These are phyloP conservation scores for Cephus nigrinus DNA, from an alignment of 2,888 invertebrate genomes.

Conservation along the genomic window DNA sequence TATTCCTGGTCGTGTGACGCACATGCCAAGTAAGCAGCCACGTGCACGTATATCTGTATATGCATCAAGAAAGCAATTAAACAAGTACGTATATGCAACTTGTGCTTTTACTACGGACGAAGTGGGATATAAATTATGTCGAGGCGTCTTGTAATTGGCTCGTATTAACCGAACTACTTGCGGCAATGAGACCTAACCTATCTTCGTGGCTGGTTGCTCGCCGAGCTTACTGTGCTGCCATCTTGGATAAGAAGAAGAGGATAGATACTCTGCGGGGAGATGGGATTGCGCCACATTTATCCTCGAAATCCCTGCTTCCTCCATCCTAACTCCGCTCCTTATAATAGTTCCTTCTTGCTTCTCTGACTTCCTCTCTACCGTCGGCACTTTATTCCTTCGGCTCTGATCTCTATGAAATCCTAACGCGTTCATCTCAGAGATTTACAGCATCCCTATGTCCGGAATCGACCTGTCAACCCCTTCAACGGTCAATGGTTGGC, in stretches of 20 bases:
- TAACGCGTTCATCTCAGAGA: too few relatives aligned
- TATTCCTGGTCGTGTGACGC: too few relatives aligned
- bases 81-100: too few relatives aligned
- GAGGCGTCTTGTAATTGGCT: constrained; percentile 39
- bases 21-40: too few relatives aligned
- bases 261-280: constrained; percentile 10
- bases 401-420: too few relatives aligned
- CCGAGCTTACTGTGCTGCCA: constrained; percentile 1
- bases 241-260: constrained; percentile 11
- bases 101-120: constrained; percentile 6
- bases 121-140: constrained; percentile 43
- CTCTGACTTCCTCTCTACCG: too few relatives aligned
- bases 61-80: too few relatives aligned
- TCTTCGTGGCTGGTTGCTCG: constrained; percentile 6
- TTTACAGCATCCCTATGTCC: too few relatives aligned
- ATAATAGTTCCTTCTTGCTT: too few relatives aligned
- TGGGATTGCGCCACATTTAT: constrained; percentile 28
- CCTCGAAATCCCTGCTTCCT: constrained; percentile 20
- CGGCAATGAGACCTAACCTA: constrained; percentile 14
- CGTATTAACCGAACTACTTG: constrained; percentile 39
- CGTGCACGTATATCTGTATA: too few relatives aligned
- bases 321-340: background rate
- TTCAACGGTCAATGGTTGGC: background rate
- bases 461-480: too few relatives aligned
- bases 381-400: too few relatives aligned